These are phyloP conservation scores for Atta cephalotes DNA, from an alignment of 1,140 invertebrate genomes.

Conservation along the genomic window DNA sequence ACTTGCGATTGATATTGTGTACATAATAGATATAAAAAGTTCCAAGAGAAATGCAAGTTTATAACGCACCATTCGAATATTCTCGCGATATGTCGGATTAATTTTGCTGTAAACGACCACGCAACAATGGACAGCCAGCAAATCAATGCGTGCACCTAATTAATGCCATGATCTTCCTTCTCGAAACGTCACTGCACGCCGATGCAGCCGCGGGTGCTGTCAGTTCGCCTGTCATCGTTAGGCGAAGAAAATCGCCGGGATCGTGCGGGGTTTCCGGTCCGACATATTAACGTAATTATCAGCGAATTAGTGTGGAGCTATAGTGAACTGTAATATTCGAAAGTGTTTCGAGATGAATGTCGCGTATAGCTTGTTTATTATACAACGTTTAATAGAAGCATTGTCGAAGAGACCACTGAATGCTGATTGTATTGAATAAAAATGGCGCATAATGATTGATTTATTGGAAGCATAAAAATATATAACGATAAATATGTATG, in stretches of 20 bases:
- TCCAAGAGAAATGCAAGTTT: neutral
- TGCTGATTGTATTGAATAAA: neutral
- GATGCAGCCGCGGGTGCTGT: constrained; percentile 56
- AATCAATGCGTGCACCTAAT: constrained; percentile 52
- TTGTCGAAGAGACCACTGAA: neutral
- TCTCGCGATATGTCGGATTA: neutral
- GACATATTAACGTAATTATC: constrained; percentile 53
- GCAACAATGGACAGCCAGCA: constrained; percentile 47
- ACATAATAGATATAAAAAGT: no score
- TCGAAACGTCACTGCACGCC: constrained; percentile 56
- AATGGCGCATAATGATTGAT: neutral
- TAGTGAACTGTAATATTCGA: neutral
- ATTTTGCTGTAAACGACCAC: constrained; percentile 25
- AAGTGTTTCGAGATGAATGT: constrained; percentile 16
- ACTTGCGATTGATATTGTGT: neutral
- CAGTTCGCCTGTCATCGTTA: constrained; percentile 62
- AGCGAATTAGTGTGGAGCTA: constrained; percentile 24
- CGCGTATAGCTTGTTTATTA: neutral
- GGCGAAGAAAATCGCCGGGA: constrained; percentile 59
- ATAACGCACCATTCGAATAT: neutral
- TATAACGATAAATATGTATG: neutral
- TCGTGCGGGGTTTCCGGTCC: constrained; percentile 31
- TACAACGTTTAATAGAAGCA: neutral
- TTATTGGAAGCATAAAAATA: neutral
- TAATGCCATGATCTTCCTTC: constrained; percentile 61